phyloP scores from a whole-genome alignment of 2,797 vertebrate species.

The Enteromius thamalakanensis region DNA sequence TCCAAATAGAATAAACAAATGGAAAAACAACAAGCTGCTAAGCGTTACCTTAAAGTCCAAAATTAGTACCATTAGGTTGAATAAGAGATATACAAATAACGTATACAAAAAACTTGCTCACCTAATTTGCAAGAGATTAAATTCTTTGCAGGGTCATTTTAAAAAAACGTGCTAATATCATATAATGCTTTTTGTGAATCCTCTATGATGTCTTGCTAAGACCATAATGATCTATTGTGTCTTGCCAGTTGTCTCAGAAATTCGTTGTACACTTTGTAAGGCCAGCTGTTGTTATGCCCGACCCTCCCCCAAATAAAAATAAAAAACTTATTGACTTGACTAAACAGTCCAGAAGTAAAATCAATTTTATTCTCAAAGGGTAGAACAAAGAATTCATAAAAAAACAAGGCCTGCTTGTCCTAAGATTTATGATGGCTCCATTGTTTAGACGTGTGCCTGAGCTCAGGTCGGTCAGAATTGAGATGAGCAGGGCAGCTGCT shows the following conservation, averaged over 20 bases:
- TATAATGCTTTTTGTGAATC: slow-evolving; percentile 10
- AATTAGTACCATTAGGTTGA: background rate
- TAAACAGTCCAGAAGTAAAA: slow-evolving; percentile 1
- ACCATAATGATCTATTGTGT: slow-evolving; percentile 23
- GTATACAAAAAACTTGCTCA: background rate
- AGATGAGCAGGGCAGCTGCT: slow-evolving; percentile 15
- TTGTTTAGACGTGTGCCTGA: background rate
- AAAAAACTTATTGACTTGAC: background rate
- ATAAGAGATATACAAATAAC: background rate
- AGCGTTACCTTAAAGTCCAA: background rate
- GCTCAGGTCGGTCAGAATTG: background rate
- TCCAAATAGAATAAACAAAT: background rate
- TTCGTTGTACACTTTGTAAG: background rate
- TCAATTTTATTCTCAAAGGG: background rate
- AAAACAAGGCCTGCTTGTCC: background rate
- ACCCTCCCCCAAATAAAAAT: background rate
- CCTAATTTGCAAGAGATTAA: slow-evolving; percentile 31
- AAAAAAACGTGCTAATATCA: background rate
- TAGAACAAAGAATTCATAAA: background rate
- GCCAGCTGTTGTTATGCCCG: background rate
- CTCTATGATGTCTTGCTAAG: background rate
- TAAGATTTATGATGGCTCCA: slow-evolving; percentile 3
- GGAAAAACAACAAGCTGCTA: background rate
- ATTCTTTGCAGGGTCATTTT: slow-evolving; percentile 28
- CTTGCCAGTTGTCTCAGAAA: background rate